Conservation (phyloP, 2,113 vertebrate genomes). For the Lepidothrix coronata region DNA sequence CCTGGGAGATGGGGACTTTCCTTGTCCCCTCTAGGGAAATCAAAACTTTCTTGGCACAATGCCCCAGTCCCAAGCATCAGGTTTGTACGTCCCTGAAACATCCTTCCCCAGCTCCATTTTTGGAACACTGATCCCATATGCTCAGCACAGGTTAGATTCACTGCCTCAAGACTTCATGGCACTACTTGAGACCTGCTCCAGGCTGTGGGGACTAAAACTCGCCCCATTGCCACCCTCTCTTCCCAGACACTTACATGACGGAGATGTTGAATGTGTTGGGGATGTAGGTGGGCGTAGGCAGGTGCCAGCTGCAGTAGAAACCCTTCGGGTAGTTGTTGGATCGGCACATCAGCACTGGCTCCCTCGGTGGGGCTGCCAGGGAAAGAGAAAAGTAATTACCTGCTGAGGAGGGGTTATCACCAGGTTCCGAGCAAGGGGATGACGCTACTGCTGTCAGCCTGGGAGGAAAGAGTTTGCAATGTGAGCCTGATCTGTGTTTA, state of each 20-base stretch:
- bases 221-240: not conserved
- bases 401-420: not conserved
- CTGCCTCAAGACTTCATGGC: not conserved
- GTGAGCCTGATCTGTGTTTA: not conserved
- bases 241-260: conserved; percentile 83
- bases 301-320: conserved; percentile 98
- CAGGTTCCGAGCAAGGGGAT: not conserved
- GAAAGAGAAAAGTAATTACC: conserved; percentile 4
- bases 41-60: not conserved
- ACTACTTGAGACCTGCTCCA: not conserved
- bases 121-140: not conserved
- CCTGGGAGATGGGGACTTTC: not conserved
- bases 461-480: not conserved
- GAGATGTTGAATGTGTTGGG: conserved; percentile 91
- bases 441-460: not conserved
- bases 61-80: not conserved
- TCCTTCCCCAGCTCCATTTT: not conserved
- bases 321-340: conserved; percentile 96
- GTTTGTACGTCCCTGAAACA: not conserved
- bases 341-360: conserved; percentile 87
- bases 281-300: conserved; percentile 86
- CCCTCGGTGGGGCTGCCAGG: conserved; percentile 79
- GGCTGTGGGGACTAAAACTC: not conserved
- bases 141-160: not conserved
- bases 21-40: not conserved